Evolutionary conservation across 2,113 vertebrate species (phyloP).

Genomic region (Carollia perspicillata): DNA sequence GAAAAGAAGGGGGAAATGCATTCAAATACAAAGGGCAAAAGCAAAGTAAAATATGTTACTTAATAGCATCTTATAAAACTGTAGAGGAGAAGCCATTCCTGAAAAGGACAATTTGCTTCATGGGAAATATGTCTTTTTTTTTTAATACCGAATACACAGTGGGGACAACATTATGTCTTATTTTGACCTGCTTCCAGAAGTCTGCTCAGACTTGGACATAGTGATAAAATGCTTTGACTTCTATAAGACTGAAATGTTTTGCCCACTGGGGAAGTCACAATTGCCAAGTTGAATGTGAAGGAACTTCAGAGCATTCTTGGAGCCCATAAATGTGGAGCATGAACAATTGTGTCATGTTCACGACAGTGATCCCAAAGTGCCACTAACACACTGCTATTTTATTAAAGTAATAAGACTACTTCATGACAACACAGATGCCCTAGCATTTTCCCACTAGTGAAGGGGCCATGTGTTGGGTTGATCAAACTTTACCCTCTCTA

Average conservation of each 20-base stretch:
- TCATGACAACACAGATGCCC: neutral
- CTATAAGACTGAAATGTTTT: neutral
- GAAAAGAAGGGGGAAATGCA: neutral
- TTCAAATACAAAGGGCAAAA: neutral
- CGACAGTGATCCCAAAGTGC: neutral
- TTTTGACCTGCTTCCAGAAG: neutral
- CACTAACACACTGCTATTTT: neutral
- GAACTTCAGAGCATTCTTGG: neutral
- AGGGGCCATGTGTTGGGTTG: neutral
- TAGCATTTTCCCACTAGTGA: neutral
- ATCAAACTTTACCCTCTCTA: neutral
- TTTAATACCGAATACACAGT: neutral
- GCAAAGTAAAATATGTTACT: constrained; percentile 29
- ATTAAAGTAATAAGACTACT: neutral
- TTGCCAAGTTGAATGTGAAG: neutral
- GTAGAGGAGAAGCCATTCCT: neutral
- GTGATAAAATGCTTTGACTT: neutral
- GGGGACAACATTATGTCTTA: neutral
- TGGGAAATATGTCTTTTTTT: neutral
- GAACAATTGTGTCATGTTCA: neutral
- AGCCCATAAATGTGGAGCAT: neutral
- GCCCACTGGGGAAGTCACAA: neutral
- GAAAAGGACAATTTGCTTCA: neutral
- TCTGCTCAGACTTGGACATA: neutral
- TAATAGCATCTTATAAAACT: neutral